Percentiles rank a stretch among this genome's conserved stretches.
These are phyloP conservation scores for Tinamus guttatus DNA, from an alignment of 2,113 vertebrate species.

Conservation along the genomic window DNA sequence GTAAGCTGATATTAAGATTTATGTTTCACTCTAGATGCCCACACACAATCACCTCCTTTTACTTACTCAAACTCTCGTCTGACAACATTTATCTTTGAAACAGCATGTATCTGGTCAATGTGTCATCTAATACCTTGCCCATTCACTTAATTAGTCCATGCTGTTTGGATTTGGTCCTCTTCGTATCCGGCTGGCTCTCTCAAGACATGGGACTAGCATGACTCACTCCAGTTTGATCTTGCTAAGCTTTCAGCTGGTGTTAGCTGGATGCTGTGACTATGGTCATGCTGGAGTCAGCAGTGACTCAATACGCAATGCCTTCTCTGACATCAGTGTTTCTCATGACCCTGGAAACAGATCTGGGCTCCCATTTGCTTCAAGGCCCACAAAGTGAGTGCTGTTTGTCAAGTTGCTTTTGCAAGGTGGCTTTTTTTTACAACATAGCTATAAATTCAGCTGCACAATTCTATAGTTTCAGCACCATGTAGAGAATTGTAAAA, in stretches of 20 bases:
- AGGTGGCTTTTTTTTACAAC: background rate
- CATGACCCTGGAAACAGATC: background rate
- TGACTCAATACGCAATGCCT: background rate
- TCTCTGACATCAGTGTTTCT: background rate
- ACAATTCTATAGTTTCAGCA: background rate
- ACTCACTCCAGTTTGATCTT: background rate
- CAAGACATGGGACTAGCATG: fast-evolving
- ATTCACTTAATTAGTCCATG: background rate
- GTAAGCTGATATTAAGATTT: background rate
- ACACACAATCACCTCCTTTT: background rate
- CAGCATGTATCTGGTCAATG: background rate
- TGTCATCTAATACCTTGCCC: background rate
- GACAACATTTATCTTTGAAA: background rate
- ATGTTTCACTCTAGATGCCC: background rate
- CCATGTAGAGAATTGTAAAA: background rate
- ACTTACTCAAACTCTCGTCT: background rate
- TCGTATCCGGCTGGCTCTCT: background rate
- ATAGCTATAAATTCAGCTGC: background rate
- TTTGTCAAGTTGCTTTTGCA: background rate
- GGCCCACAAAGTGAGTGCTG: background rate
- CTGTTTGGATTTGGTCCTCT: background rate
- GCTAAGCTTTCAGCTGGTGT: background rate
- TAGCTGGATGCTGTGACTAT: background rate
- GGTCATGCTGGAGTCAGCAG: background rate
- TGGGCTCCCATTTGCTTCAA: background rate